These are phyloP conservation scores for Mellilla xanthometata DNA, from an alignment of 2,888 invertebrate genomes.

Conservation along the genomic window DNA sequence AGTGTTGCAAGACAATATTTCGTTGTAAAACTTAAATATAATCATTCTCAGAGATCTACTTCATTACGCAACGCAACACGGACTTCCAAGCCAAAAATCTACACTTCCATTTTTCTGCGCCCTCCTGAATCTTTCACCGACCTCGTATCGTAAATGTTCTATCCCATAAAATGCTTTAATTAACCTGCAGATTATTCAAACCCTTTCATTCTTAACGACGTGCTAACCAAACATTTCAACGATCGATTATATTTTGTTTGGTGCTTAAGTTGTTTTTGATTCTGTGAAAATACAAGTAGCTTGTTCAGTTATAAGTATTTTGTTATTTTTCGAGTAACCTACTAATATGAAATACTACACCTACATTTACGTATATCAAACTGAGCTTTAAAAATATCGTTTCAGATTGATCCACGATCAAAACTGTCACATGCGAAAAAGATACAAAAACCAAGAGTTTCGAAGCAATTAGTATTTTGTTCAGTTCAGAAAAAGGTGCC, in stretches of 20 bases:
- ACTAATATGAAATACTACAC: no score
- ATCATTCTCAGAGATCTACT: no score
- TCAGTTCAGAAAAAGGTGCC: constrained; percentile 4
- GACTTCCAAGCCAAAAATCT: neutral
- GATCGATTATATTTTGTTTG: constrained; percentile 1
- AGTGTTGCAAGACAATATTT: no score
- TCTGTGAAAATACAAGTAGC: neutral
- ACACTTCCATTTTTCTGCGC: neutral
- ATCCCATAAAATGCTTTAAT: constrained; percentile 20
- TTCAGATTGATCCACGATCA: no score
- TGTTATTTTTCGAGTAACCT: no score
- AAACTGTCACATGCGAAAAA: no score
- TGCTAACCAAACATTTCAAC: constrained; percentile 14
- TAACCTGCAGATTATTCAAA: constrained; percentile 12
- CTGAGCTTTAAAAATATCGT: no score
- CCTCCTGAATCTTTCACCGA: constrained; percentile 23
- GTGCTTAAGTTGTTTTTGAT: neutral
- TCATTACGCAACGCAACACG: no score
- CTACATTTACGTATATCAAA: no score
- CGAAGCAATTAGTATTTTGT: constrained; percentile 5
- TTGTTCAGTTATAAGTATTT: no score
- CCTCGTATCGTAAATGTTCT: constrained; percentile 15
- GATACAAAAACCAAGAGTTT: no score
- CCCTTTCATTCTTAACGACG: constrained; percentile 11
- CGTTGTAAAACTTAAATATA: no score